Percentiles rank a stretch among this genome's conserved stretches.
These are phyloP conservation scores for Argynnis bischoffii DNA, from an alignment of 2,888 invertebrate species.

Conservation along the genomic window DNA sequence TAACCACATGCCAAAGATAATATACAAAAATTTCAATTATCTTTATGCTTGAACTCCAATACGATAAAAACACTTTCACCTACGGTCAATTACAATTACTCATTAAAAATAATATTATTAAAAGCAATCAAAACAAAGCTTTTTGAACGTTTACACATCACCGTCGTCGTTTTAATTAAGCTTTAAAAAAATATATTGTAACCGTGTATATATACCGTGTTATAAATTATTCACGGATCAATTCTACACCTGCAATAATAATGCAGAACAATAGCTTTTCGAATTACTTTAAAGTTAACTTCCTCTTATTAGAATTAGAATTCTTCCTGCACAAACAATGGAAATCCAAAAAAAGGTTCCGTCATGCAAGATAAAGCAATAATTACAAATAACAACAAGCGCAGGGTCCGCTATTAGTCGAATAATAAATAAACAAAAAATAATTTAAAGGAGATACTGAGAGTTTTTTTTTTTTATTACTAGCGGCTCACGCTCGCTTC, in stretches of 20 bases:
- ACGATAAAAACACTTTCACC: neutral
- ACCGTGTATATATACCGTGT: neutral
- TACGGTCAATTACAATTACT: neutral
- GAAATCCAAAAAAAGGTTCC: constrained; percentile 66
- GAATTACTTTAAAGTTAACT: constrained; percentile 54
- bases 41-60: neutral
- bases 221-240: neutral
- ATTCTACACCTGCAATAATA: neutral
- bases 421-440: too few relatives aligned
- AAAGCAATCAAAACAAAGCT: too few relatives aligned
- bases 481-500: too few relatives aligned
- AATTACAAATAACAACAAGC: constrained; percentile 44
- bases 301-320: constrained; percentile 72
- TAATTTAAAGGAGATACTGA: too few relatives aligned
- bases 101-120: too few relatives aligned
- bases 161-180: too few relatives aligned
- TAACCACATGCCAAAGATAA: constrained; percentile 1
- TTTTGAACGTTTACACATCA: too few relatives aligned
- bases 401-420: constrained; percentile 11
- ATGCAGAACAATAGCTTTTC: constrained; percentile 1
- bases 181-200: too few relatives aligned
- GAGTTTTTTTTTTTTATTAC: too few relatives aligned
- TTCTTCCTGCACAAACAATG: constrained; percentile 72
- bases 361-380: constrained; percentile 46
- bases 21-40: constrained; percentile 8